Evolutionary conservation across 2,113 vertebrate species (phyloP).

Genomic region (Sinocyclocheilus rhinocerous): DNA sequence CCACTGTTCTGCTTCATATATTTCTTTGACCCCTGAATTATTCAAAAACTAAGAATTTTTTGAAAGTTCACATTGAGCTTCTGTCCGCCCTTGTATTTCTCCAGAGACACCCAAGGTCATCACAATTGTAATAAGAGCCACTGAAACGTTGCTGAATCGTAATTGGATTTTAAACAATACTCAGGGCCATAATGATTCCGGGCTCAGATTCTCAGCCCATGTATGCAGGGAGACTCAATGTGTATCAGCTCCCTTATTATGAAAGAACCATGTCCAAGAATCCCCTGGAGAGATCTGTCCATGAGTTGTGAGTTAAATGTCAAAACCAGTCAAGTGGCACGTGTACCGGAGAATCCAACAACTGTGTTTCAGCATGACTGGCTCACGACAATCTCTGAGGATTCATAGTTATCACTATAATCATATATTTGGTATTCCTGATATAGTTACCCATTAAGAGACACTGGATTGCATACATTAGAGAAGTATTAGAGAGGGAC

Average conservation of each 20-base stretch:
- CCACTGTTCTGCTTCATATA: conserved; percentile 2
- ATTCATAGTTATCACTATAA: neutral
- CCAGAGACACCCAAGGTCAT: conserved; percentile 38
- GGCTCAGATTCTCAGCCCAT: conserved; percentile 4
- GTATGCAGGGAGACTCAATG: neutral
- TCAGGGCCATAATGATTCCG: conserved; percentile 34
- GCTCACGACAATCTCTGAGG: neutral
- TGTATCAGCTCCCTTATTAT: conserved; percentile 32
- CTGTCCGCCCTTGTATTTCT: conserved; percentile 27
- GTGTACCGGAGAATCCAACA: neutral
- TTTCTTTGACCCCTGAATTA: conserved; percentile 42
- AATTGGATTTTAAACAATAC: conserved; percentile 52
- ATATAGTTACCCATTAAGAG: neutral
- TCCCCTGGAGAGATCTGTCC: conserved; percentile 14
- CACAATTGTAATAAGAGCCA: conserved; percentile 30
- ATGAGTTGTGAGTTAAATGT: conserved; percentile 41
- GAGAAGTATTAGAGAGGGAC: too few relatives aligned
- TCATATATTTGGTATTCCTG: neutral
- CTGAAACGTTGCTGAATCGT: conserved; percentile 37
- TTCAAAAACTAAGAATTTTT: neutral
- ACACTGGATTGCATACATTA: neutral
- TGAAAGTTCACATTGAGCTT: conserved; percentile 13
- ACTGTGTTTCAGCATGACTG: conserved; percentile 20
- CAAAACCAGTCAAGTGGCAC: conserved; percentile 36
- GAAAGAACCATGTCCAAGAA: conserved; percentile 10